Base-by-base conservation (phyloP, 2,797 vertebrate species). In the Denticeps clupeoides region DNA sequence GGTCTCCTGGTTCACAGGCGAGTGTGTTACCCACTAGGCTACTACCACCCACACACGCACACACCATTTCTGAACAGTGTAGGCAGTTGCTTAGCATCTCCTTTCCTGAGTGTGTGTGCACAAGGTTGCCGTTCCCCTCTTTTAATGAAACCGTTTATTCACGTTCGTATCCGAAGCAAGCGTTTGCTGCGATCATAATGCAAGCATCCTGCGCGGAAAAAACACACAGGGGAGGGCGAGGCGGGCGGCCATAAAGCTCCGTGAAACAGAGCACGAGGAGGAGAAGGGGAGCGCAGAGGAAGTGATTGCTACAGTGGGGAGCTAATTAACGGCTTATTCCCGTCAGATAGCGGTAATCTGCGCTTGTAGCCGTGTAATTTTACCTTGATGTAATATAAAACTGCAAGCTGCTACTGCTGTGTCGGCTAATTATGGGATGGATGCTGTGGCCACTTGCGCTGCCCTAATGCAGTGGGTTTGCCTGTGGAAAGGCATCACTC, bases 311-410 rank as follows among this genome's bases (percentile, higher is more conserved):
- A 41, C 53, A 56, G 57, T 61, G 56, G 62, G 62, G 58, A 60
- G 51, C 56, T 60, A 60, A 60, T 64, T 57, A 60, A 56, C 38
- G 26, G 47, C 47, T 47, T 57, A 50, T 64, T 60, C 48, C 47
- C 26, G 41, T 54, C 49, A 63, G 61, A 63, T 56, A 57, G 47
- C 41, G 50, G 48, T 49, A 32, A 45, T 45, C 27, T 44, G 24
- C 42, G 28, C 24, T 28, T 25, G 11, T 28, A 47, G 25, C 41
- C 6, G 28, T 43, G 49, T 65, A 56, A 62, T 53, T 62, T 58
- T 51, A 53, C 59, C 56, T 56, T 51, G 32, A 62, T 62, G 63
- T 49, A 55, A 59, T 58, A 58, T 55, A 58, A 64, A 60, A 55
- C 55, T 49, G 45, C 58, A 64, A 56, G 55, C 51, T 61, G 55